Conservation (phyloP, 2,888 invertebrate species). For the Caenorhabditis wallacei region DNA sequence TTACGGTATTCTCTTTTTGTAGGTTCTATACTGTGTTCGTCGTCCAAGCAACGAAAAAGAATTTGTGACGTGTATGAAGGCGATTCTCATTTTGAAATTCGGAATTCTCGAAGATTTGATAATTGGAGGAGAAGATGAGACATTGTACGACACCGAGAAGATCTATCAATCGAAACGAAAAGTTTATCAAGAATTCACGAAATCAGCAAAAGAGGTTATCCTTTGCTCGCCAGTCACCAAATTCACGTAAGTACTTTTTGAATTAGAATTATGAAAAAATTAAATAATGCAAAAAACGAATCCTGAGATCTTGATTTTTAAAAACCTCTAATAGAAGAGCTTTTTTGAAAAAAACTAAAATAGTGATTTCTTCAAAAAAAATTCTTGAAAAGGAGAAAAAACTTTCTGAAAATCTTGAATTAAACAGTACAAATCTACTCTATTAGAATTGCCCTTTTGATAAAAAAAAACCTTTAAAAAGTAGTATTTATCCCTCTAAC, state of each 20-base stretch:
- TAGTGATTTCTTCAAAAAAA: no score
- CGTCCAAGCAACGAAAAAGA: conserved; percentile 44
- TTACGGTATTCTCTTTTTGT: no score
- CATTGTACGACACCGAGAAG: conserved; percentile 43
- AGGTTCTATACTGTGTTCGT: conserved; percentile 42
- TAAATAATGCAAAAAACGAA: background rate
- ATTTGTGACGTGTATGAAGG: conserved; percentile 54
- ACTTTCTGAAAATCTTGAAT: no score
- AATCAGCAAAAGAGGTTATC: conserved; percentile 38
- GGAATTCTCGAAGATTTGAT: conserved; percentile 50
- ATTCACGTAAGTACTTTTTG: conserved; percentile 46
- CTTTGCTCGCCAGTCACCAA: conserved; percentile 43
- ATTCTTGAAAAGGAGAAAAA: no score
- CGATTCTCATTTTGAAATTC: conserved; percentile 40
- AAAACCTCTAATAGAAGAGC: no score
- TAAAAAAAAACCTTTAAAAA: no score
- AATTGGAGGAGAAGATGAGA: conserved; percentile 53
- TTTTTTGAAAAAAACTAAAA: no score
- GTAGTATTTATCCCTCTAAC: no score
- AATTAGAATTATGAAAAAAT: background rate
- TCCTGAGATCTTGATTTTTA: background rate
- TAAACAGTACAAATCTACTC: no score
- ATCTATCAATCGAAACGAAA: conserved; percentile 41
- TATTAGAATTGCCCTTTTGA: no score
- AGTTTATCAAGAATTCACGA: conserved; percentile 48